A percentile compares a stretch with the other conserved stretches of the same genome.
Conservation (phyloP, 2,113 vertebrate species). For the Brachypteracias leptosomus region DNA sequence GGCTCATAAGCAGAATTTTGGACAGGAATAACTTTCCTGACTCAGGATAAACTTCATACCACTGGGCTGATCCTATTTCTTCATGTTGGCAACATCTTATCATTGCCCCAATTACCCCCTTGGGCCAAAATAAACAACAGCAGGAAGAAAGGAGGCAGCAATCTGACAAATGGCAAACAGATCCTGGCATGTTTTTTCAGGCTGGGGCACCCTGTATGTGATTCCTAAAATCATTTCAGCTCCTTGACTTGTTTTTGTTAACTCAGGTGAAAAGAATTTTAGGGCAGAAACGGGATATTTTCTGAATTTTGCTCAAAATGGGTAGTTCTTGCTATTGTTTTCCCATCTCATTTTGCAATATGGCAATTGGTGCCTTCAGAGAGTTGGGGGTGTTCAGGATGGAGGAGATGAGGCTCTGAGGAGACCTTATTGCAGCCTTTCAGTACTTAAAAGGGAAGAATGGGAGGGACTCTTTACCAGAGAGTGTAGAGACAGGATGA, state of each 20-base stretch:
- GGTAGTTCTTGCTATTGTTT: background rate
- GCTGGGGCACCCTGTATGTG: background rate
- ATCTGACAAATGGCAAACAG: background rate
- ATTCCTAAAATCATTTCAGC: background rate
- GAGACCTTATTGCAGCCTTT: no score
- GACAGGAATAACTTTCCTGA: background rate
- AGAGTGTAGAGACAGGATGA: background rate
- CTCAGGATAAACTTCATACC: slow-evolving; percentile 1
- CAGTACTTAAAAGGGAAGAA: no score
- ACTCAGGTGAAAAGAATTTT: background rate
- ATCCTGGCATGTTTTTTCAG: slow-evolving; percentile 6
- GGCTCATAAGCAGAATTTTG: background rate
- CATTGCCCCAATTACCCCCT: background rate
- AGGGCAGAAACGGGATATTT: background rate
- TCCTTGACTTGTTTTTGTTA: background rate
- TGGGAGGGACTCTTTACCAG: background rate
- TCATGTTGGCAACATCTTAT: slow-evolving; percentile 18
- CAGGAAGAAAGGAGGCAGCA: slow-evolving; percentile 34
- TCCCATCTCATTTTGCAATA: background rate
- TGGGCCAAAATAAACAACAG: slow-evolving; percentile 21
- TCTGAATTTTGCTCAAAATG: background rate
- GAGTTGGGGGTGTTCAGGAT: no score
- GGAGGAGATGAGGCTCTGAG: no score
- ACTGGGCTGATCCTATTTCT: slow-evolving; percentile 11
- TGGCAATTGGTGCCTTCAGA: rapidly evolving